A percentile compares a stretch with the other conserved stretches of the same genome.
Conservation (phyloP, 2,888 invertebrate species). For the Andrena marginata region DNA sequence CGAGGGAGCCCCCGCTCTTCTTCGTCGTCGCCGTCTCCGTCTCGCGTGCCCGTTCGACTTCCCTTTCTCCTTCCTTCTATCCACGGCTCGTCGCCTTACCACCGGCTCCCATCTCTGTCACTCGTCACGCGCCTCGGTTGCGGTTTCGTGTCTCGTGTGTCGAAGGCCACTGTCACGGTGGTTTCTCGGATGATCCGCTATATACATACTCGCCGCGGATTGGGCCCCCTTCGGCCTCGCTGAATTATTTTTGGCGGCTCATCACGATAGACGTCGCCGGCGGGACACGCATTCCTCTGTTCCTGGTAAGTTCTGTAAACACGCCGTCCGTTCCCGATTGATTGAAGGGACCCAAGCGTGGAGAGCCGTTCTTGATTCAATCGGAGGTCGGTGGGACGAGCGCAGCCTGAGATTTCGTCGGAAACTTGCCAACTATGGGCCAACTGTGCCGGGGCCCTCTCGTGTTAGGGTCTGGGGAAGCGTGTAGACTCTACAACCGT, state of each 20-base stretch:
- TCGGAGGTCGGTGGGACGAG: no score
- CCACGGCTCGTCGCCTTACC: not conserved
- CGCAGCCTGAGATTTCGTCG: no score
- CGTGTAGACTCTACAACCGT: no score
- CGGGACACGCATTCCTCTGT: conserved; percentile 2
- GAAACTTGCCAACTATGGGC: no score
- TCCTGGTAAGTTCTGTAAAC: conserved; percentile 5
- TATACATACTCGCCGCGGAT: conserved; percentile 43
- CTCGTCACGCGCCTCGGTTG: conserved; percentile 61
- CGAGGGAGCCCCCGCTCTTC: conserved; percentile 12
- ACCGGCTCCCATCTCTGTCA: conserved; percentile 17
- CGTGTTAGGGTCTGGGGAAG: conserved; percentile 15
- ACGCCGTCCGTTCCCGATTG: conserved; percentile 6
- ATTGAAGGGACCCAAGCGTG: not conserved
- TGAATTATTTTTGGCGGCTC: conserved; percentile 28
- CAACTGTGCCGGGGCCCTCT: no score
- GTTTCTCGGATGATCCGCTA: conserved; percentile 62
- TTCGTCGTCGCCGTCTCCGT: conserved; percentile 25
- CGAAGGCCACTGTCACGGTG: conserved; percentile 63
- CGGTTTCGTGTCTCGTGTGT: conserved; percentile 64
- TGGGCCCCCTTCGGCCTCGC: not conserved
- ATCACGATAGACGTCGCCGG: conserved; percentile 24
- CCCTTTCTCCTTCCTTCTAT: not conserved
- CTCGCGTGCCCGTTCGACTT: not conserved
- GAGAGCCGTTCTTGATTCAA: no score